A percentile compares a stretch with the other conserved stretches of the same genome.
Evolutionary conservation across 2,888 invertebrate genomes (phyloP).

Genomic region (Zele albiditarsus): DNA sequence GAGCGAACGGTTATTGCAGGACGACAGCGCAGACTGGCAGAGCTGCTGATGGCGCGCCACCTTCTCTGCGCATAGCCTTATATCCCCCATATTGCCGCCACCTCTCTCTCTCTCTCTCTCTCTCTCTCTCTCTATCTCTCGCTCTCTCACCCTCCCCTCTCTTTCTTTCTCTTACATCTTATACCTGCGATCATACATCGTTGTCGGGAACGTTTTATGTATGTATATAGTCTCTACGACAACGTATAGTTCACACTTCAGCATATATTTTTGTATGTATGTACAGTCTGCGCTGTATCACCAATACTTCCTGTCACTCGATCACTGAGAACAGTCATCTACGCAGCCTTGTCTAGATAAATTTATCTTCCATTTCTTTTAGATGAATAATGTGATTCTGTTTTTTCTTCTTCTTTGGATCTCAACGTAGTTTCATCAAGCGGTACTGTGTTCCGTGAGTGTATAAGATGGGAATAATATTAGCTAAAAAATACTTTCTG

Average conservation of each 20-base stretch:
- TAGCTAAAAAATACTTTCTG: no score
- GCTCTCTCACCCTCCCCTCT: no score
- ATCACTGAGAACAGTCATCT: background rate
- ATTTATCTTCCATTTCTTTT: background rate
- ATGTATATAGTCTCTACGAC: background rate
- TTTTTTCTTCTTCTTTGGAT: background rate
- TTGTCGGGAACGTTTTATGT: background rate
- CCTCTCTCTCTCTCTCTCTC: background rate
- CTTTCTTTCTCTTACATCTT: constrained; percentile 3
- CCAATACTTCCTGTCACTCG: constrained; percentile 3
- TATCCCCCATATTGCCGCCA: constrained; percentile 22
- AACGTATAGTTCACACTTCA: constrained; percentile 18
- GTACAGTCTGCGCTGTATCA: background rate
- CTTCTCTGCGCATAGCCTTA: constrained; percentile 34
- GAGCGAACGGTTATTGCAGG: constrained; percentile 71
- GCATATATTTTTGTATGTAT: background rate
- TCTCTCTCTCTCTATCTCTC: background rate
- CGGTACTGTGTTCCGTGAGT: no score
- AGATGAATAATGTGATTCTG: background rate
- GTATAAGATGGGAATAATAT: no score
- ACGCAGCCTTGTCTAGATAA: background rate
- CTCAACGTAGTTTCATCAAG: no score
- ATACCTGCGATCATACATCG: constrained; percentile 14
- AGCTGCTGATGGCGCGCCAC: constrained; percentile 48
- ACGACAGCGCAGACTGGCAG: constrained; percentile 57